Base-by-base conservation (phyloP, 2,888 invertebrate species). In the Cheiracanthium punctorium region DNA sequence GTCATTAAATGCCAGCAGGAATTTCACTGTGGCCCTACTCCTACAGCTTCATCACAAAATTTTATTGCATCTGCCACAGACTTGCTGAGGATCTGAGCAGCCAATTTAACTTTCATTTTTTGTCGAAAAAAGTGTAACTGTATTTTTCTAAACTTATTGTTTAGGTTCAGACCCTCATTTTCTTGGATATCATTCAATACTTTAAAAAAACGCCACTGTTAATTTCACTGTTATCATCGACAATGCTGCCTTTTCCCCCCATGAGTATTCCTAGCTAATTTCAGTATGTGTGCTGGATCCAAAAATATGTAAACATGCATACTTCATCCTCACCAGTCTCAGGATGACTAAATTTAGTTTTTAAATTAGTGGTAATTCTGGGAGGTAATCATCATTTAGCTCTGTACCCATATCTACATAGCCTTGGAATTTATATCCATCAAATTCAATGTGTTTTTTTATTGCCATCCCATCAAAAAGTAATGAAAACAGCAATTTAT, bases 81-180 rank as follows among this genome's bases (percentile, higher is more conserved):
- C 1, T 24, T 30, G 33, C 69, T 81, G 7, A 74, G 32, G 14
- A 65, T 29, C 17, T 81, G 81, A 0, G 52, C 32, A 10, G 81
- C 81, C 20, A 81, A 43, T n/a, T 28, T 20, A 10, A 81, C 81
- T 48, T 74, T 74, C 74, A 81, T 81, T 67, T 74, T 74, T 2
- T 74, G 29, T 33, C 32, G n/a, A 4, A 20, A 52, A 65, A 65
- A 81, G 5, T 69, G n/a, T 17, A 81, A 28, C 20, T 81, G 74
- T 1, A 43, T 20, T 14, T 12, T 17, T 28, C 28, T 43, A 14
- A 74, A 30, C 48, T 81, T 81, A 30, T 73, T 81, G 17, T 32
- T 48, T 8, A 65, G 28, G n/a, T 41, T 12, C 12, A 81, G 67
- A 14, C 74, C 67, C 33, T 81, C 74, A 7, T 24, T 14, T 73